Conservation (phyloP, 2,797 vertebrate genomes). For the Fundulus diaphanus region DNA sequence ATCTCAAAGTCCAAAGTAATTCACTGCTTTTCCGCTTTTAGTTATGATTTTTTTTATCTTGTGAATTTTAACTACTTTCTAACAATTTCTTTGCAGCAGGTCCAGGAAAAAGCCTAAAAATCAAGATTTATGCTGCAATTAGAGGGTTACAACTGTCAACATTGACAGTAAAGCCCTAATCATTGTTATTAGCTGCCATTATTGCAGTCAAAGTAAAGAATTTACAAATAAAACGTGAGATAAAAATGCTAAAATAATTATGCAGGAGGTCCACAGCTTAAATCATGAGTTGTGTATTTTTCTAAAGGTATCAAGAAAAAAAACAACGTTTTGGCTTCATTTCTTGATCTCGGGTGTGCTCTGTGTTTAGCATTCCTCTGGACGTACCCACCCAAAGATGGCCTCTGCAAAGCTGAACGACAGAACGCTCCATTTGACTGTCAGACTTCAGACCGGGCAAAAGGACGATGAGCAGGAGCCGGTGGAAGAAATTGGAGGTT, state of each 20-base stretch:
- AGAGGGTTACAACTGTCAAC: neutral
- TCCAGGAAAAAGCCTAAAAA: neutral
- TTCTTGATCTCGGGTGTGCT: neutral
- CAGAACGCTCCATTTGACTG: slow-evolving; percentile 62
- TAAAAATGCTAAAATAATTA: neutral
- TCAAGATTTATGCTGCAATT: neutral
- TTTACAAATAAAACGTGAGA: neutral
- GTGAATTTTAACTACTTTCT: neutral
- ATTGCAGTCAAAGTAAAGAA: neutral
- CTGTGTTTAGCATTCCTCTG: slow-evolving; percentile 47
- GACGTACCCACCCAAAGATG: slow-evolving; percentile 25
- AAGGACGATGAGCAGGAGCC: slow-evolving; percentile 36
- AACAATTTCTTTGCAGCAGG: neutral
- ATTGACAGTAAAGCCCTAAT: neutral
- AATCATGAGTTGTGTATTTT: neutral
- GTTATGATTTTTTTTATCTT: neutral
- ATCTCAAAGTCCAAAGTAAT: neutral
- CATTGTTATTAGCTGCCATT: neutral
- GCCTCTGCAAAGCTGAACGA: slow-evolving; percentile 46
- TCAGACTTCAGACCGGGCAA: slow-evolving; percentile 58
- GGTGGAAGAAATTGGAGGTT: slow-evolving; percentile 61
- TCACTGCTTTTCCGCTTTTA: neutral
- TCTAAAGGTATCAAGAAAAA: neutral
- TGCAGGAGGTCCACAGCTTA: neutral
- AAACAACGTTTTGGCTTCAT: neutral